Evolutionary conservation across 2,113 vertebrate species (phyloP), one percentile per base, ranked within the genome.

Genomic region (Okapia johnstoni): DNA sequence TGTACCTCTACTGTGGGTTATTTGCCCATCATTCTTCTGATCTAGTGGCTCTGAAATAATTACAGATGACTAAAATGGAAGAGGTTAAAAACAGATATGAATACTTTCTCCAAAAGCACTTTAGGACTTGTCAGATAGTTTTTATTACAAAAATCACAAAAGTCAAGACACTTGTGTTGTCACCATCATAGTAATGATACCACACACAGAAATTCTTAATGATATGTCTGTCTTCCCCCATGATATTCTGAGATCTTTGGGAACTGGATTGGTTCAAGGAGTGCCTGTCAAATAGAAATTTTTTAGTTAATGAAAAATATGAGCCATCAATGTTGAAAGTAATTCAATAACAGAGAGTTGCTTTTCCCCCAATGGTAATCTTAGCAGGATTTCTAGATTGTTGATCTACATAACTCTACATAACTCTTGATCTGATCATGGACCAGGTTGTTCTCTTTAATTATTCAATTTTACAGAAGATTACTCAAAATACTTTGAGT

Each of bases 251-350:
- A 84, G 40, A 79, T 57, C 16, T 40, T 84, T 84, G 50, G 90
- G 80, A 89, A 92, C 26, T 19, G 58, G 54, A 25, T 7, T 60
- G 43, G 9, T 63, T 88, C 80, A 33, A 23, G 19, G 7, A 79
- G 17, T 91, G 15, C n/a, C 55, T 84, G 21, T 43, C 23, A 79
- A 79, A 83, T 88, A 40, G 28, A 93, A 88, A 61, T 40, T 94
- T 95, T 97, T 73, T 9, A 94, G 28, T 86, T 81, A 95, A 60
- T 96, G 36, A 58, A 89, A 88, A 94, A 16, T 63, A 80, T 66
- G 48, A 85, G 25, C 66, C 33, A 54, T 80, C 28, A 57, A 40
- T 81, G 21, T 57, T 92, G 40, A 87, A 79, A 93, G 79, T 55
- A 70, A 83, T 43, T 91, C 77, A 94, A 55, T 85, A 60, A 52